Base-by-base conservation (phyloP, 37 sponge, comb jelly and placozoan species). In the Petrosia ficiformis region DNA sequence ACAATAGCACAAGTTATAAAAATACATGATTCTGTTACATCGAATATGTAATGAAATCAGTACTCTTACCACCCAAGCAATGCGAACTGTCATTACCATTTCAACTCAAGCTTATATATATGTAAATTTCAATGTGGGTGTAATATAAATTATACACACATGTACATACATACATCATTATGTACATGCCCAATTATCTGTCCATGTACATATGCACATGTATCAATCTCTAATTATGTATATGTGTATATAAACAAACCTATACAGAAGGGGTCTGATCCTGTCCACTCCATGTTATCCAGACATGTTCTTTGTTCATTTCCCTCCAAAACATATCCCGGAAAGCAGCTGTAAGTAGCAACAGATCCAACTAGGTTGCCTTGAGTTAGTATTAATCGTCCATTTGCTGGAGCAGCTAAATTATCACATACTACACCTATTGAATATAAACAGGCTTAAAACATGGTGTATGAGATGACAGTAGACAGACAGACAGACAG, bases 271-370 rank as follows among this genome's bases (percentile, higher is more conserved):
- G 88, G 88, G 10, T 60, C 68, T 25, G 56, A 35, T 16, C 68
- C 78, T 57, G 73, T 77, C 88, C 88, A 87, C 41, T 70, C 56
- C 8, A 67, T 73, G 41, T 39, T 72, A 37, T 32, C 43, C 43
- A 67, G 74, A 32, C 88, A 87, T 21, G 25, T 30, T 19, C 82
- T 63, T 0, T 1, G 10, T 0, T 1, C 14, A 3, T 76, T 40
- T 1, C 88, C 82, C 16, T 21, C 41, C 68, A 82, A 59, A 1
- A n/a, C 28, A 42, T 42, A 81, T 6, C 82, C 82, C 1, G 25
- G 28, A 25, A 44, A 11, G 36, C 88, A 87, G 44, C 29, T 19
- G 60, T 87, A 87, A 19, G 66, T 59, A 39, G 86, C 91, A 32
- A 60, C 10, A 1, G 81, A 76, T 0, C 83, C 84, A 3, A 76